Evolutionary conservation across 2,888 invertebrate species (phyloP), one percentile per base, ranked within the genome.

Genomic region (Germaria angustata): DNA sequence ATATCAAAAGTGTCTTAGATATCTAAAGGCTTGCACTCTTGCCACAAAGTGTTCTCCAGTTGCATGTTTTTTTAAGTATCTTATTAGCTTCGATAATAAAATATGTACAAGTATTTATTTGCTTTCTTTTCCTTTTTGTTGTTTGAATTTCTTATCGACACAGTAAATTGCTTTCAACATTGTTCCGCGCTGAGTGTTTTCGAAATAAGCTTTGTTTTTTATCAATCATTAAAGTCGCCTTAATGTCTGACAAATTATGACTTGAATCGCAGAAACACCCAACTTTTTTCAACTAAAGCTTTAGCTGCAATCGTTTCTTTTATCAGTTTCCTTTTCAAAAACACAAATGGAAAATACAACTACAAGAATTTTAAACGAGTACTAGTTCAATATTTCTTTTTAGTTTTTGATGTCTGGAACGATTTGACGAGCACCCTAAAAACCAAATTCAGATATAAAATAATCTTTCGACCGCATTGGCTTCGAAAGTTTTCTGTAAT

Each of bases 201-300:
- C 17, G 39, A 51, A 32, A 49, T 61, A 51, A 65, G 59, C 57
- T 66, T 49, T 55, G 61, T n/a, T 55, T 63, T 80, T 85, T 85
- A 86, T 86, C 82, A 86, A 80, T 36, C 84, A 86, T 87, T 85
- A 84, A 84, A 81, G 88, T 85, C 88, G 88, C 88, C 88, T 85
- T 82, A 59, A 78, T 85, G 88, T 88, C 88, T 88, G 86, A 71
- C 79, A 81, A 77, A 79, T 73, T 53, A 73, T 73, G 44, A 13
- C n/a, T 72, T 53, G 7, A 80, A 66, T 15, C 46, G 46, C 9
- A 66, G 57, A 63, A 44, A 49, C 22, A 59, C 24, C 32, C 72
- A 72, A 34, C 65, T 28, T 57, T 71, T 71, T 69, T 11, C 20
- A 59, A 41, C 7, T 44, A 59, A 68, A 76, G 65, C 53, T 68